Evolutionary conservation across 2,888 invertebrate genomes (phyloP).

Genomic region (Aphidoletes aphidimyza): DNA sequence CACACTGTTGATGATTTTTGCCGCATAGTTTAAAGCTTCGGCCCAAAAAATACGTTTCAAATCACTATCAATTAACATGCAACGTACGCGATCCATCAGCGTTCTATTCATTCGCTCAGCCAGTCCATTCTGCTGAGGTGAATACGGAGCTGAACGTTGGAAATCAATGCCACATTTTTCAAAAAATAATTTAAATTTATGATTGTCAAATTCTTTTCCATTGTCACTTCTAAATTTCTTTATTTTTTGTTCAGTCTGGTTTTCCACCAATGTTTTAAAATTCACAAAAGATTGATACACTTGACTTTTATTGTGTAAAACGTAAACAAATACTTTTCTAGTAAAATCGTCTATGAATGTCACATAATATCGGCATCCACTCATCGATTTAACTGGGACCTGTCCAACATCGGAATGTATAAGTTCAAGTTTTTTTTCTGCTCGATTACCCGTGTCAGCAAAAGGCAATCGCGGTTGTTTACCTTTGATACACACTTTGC

Average conservation of each 20-base stretch:
- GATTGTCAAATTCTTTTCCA: neutral
- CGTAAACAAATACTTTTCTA: neutral
- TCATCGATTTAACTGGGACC: neutral
- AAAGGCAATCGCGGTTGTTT: neutral
- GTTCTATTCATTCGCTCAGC: conserved; percentile 4
- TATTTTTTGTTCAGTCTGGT: neutral
- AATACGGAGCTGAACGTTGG: neutral
- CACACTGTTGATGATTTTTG: no score
- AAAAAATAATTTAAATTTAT: neutral
- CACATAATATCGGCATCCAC: neutral
- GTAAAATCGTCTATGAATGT: conserved; percentile 32
- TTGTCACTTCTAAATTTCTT: conserved; percentile 8
- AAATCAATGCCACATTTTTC: neutral
- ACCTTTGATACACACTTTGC: neutral
- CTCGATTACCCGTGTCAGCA: neutral
- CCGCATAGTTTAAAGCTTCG: no score
- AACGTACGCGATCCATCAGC: conserved; percentile 54
- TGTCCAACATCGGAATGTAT: conserved; percentile 28
- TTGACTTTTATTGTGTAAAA: conserved; percentile 11
- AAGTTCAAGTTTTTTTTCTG: neutral
- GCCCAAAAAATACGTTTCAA: conserved; percentile 60
- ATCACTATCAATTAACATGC: conserved; percentile 56
- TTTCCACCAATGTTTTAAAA: neutral
- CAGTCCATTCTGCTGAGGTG: conserved; percentile 18
- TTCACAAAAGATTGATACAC: neutral